phyloP scores from a whole-genome alignment of 2,888 invertebrate genomes.

The Catonia carolina region DNA sequence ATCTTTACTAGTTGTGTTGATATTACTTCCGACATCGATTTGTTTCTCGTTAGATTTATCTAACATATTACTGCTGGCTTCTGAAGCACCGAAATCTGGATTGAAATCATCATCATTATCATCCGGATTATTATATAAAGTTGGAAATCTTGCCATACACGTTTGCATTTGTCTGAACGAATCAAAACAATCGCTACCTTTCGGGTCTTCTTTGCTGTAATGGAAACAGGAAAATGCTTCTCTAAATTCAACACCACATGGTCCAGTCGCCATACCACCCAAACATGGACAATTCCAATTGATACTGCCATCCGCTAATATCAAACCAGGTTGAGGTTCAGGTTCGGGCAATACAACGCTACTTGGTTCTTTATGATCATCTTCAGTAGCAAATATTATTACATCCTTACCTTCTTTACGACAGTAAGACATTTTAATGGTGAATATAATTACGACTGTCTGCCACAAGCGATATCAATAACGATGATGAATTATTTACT shows the following conservation, averaged over 20 bases:
- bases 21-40: too few relatives aligned
- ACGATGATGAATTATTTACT: slow-evolving; percentile 48
- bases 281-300: slow-evolving; percentile 97
- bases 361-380: slow-evolving; percentile 69
- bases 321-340: slow-evolving; percentile 70
- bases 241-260: slow-evolving; percentile 88
- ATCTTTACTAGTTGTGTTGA: too few relatives aligned
- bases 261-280: slow-evolving; percentile 96
- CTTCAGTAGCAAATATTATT: slow-evolving; percentile 73
- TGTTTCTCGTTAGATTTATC: too few relatives aligned
- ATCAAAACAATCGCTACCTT: slow-evolving; percentile 89
- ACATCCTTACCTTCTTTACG: slow-evolving; percentile 63
- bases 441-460: slow-evolving; percentile 27
- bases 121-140: slow-evolving; percentile 66
- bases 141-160: slow-evolving; percentile 83
- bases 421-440: slow-evolving; percentile 35
- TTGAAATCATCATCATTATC: slow-evolving; percentile 49
- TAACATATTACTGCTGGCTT: too few relatives aligned
- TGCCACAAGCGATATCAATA: slow-evolving; percentile 38
- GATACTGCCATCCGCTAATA: slow-evolving; percentile 78
- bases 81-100: too few relatives aligned
- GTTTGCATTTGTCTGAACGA: slow-evolving; percentile 84
- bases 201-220: slow-evolving; percentile 79
- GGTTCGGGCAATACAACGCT: slow-evolving; percentile 61
- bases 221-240: slow-evolving; percentile 95